phyloP scores from a whole-genome alignment of 2,113 vertebrate genomes.

The Dinomys branickii region DNA sequence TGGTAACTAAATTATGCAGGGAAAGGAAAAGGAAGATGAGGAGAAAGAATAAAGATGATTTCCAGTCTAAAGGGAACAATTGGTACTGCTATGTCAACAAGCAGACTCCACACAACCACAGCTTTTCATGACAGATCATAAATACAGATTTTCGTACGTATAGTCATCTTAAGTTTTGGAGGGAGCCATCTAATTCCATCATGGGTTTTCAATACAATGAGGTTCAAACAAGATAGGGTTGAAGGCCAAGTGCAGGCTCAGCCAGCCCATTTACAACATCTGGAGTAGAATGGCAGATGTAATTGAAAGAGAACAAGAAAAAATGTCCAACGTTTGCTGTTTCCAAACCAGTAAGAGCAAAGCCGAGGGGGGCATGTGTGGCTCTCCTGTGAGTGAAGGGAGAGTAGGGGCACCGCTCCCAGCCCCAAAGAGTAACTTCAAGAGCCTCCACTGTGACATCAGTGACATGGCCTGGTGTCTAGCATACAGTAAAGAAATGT shows the following conservation, averaged over 20 bases:
- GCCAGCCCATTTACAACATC: background rate
- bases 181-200: background rate
- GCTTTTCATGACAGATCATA: background rate
- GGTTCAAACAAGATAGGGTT: background rate
- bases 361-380: background rate
- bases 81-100: background rate
- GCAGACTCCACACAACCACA: background rate
- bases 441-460: background rate
- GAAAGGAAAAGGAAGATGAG: background rate
- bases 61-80: background rate
- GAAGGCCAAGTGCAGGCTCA: background rate
- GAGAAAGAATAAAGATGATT: background rate
- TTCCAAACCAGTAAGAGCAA: background rate
- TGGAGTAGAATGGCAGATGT: background rate
- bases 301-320: background rate
- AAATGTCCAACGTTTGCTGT: background rate
- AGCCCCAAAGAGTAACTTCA: background rate
- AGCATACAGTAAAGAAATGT: background rate
- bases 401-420: background rate
- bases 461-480: background rate
- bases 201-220: background rate
- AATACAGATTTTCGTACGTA: background rate
- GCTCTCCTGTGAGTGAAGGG: too few species aligned
- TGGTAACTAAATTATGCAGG: background rate
- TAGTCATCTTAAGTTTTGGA: background rate